Conservation (phyloP, 2,888 invertebrate species). For the Calameuta pallipes region DNA sequence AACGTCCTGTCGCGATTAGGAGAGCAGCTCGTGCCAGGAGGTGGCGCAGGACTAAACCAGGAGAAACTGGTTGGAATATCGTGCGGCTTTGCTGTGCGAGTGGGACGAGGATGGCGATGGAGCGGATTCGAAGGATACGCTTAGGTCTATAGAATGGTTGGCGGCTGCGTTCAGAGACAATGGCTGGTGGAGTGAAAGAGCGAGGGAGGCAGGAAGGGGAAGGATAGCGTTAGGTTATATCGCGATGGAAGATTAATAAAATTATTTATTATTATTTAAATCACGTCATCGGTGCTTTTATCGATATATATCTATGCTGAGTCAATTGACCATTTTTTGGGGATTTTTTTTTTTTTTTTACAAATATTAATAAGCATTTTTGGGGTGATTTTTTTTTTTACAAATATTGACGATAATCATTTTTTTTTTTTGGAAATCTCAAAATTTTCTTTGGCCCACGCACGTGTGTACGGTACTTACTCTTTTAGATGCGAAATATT, state of each 20-base stretch:
- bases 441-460: neutral
- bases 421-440: neutral
- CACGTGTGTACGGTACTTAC: neutral
- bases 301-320: neutral
- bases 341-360: no score
- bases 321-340: neutral
- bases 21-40: slow-evolving; percentile 51
- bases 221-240: neutral
- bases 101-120: slow-evolving; percentile 26
- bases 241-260: neutral
- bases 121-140: slow-evolving; percentile 19
- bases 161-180: slow-evolving; percentile 22
- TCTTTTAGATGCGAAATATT: neutral
- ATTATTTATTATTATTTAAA: neutral
- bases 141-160: slow-evolving; percentile 26
- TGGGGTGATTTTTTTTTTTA: neutral
- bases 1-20: slow-evolving; percentile 62
- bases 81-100: slow-evolving; percentile 27
- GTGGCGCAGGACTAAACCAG: slow-evolving; percentile 61
- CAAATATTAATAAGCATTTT: neutral
- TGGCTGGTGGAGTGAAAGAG: neutral
- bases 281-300: neutral
- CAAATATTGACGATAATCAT: no score
- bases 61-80: slow-evolving; percentile 29
- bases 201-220: neutral